Evolutionary conservation across 1,140 invertebrate genomes (phyloP), one percentile per base, ranked within the genome.

Genomic region (Ptiloglossa arizonensis): DNA sequence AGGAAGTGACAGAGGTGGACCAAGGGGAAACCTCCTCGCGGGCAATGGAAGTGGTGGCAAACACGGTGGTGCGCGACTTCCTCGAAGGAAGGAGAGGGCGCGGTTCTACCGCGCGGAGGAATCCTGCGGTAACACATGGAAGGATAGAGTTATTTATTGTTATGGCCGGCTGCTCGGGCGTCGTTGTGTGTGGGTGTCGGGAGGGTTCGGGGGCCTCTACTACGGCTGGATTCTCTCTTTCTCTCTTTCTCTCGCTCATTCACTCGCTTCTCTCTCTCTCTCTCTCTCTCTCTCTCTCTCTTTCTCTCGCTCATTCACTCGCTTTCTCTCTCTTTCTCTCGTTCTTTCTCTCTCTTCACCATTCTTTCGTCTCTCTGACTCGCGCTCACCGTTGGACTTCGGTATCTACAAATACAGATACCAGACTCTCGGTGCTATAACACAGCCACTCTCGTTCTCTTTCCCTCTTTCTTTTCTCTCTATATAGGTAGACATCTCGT

Each of bases 61-160:
- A 70, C 67, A 86, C 80, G 82, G 82, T 85, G 81, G 85, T 83
- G 80, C 80, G 80, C 81, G 87, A 87, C 87, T 88, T 84, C 79
- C 84, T 82, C 71, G 74, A 82, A 87, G 70, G 64, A 69, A 85
- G 75, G 75, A 86, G 82, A 86, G 85, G 86, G 84, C 79, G 86
- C 86, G 88, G 87, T 88, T 85, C 82, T 78, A 86, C 81, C 85
- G 87, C 83, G 81, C 85, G 63, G 79, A 80, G 85, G 88, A 85
- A 87, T 89, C 87, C 86, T 85, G 86, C 80, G 86, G 88, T 87
- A 89, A 91, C 90, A 88, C 90, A 90, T 89, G 89, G 90, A 89
- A 89, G 87, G 89, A 90, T 90, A 88, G 89, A 91, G 89, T 91
- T 91, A 91, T 91, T 91, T 91, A 91, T 91, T 90, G 90, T 91